Evolutionary conservation across 2,888 invertebrate species (phyloP), one percentile per base, ranked within the genome.

Genomic region (Eupithecia tripunctaria): DNA sequence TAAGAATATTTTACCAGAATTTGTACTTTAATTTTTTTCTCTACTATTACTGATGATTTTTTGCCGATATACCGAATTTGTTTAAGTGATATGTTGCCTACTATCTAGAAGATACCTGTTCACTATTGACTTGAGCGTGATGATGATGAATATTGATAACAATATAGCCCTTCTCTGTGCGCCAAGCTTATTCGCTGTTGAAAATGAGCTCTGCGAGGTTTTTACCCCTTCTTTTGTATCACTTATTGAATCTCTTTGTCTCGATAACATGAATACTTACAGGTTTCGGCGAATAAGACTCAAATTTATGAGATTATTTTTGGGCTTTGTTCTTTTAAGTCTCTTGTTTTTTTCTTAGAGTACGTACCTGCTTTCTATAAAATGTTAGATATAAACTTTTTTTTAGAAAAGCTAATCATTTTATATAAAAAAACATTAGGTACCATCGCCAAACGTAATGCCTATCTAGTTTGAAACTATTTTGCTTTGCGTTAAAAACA

Each of bases 261-360:
- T 43, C 43, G 43, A 43, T n/a, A 43, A 43, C n/a, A n/a, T n/a
- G 43, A 43, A n/a, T n/a, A n/a, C 43, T n/a, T n/a, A 43, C n/a
- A 43, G 18, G n/a, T 43, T 43, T 43, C 43, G n/a, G 18, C 18
- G 43, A 43, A 18, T n/a, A 43, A 6, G 18, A 15, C 15, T 15
- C 15, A 41, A 14, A 41, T n/a, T n/a, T n/a, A 43, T 18, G 18
- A 43, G n/a, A 43, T n/a, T 43, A 7, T 43, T n/a, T 43, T 43
- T 2, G 18, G 43, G 2, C 43, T 43, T 43, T 43, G 43, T 18
- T 43, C 43, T 43, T 43, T n/a, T n/a, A 43, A 43, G 15, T 43
- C 6, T 43, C n/a, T 43, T 7, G 43, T 18, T 43, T 7, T 43
- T n/a, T 43, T 43, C 43, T 43, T 43, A 43, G 15, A 43, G 18